phyloP scores from a whole-genome alignment of 35 echinoderm and acorn worm genomes.

The Lytechinus pictus region DNA sequence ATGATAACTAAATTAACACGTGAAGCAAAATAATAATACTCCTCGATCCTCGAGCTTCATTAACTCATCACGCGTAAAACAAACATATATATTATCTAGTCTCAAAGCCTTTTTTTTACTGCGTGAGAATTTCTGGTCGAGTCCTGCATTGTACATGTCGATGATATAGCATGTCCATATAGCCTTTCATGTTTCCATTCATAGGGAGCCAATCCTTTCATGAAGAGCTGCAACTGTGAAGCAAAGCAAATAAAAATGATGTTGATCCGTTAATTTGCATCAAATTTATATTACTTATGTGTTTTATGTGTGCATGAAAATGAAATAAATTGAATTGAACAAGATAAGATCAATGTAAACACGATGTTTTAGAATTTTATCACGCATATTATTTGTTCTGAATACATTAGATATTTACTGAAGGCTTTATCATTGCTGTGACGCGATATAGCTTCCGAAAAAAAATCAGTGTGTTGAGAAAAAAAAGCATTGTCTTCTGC shows the following conservation, averaged over 20 bases:
- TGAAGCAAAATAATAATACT: not conserved
- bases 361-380: too few relatives aligned
- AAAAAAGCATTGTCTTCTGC: too few relatives aligned
- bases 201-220: not conserved
- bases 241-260: not conserved
- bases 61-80: not conserved
- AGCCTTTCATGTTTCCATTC: not conserved
- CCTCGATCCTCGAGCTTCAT: not conserved
- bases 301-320: too few relatives aligned
- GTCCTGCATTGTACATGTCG: not conserved
- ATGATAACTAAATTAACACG: not conserved
- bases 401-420: too few relatives aligned
- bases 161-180: not conserved
- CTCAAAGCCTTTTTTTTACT: not conserved
- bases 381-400: too few relatives aligned
- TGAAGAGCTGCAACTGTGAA: slow-evolving; percentile 1
- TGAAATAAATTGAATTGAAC: too few relatives aligned
- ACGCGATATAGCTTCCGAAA: too few relatives aligned
- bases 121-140: not conserved
- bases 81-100: not conserved
- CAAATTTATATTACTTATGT: too few relatives aligned
- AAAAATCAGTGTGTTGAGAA: too few relatives aligned
- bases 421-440: too few relatives aligned
- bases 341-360: too few relatives aligned
- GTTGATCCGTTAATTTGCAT: too few relatives aligned